Conservation (phyloP, 2,113 vertebrate genomes). For the Scomber scombrus region DNA sequence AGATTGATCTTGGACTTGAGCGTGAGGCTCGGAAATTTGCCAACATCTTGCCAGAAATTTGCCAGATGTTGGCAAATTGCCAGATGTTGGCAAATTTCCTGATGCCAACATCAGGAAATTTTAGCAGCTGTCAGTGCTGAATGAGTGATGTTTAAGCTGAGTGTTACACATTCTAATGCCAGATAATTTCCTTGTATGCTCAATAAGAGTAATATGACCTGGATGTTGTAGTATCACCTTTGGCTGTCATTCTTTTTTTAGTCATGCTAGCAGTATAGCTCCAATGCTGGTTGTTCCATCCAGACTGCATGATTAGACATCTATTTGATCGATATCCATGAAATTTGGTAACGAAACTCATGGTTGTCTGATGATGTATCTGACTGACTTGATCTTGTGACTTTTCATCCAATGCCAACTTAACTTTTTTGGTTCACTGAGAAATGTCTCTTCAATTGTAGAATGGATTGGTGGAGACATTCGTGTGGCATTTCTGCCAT, state of each 20-base stretch:
- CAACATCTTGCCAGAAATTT: no score
- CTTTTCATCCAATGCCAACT: neutral
- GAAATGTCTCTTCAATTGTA: no score
- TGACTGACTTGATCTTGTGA: no score
- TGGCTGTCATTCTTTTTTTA: neutral
- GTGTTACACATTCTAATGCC: neutral
- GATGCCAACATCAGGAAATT: slow-evolving; percentile 5
- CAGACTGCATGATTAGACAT: neutral
- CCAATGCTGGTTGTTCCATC: neutral
- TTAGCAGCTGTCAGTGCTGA: neutral
- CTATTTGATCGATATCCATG: neutral
- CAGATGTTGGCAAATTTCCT: no score
- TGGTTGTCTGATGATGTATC: no score
- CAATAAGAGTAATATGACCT: neutral
- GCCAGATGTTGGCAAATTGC: no score
- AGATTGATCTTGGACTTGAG: slow-evolving; percentile 40
- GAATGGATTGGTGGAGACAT: no score
- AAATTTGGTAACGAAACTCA: neutral
- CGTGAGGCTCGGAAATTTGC: slow-evolving; percentile 5
- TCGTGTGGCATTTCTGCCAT: no score
- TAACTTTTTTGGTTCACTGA: no score
- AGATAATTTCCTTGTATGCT: neutral
- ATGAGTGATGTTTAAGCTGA: neutral
- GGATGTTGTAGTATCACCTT: neutral
- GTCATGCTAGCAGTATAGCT: neutral